Conservation (phyloP, 2,113 vertebrate genomes). For the Rana temporaria region DNA sequence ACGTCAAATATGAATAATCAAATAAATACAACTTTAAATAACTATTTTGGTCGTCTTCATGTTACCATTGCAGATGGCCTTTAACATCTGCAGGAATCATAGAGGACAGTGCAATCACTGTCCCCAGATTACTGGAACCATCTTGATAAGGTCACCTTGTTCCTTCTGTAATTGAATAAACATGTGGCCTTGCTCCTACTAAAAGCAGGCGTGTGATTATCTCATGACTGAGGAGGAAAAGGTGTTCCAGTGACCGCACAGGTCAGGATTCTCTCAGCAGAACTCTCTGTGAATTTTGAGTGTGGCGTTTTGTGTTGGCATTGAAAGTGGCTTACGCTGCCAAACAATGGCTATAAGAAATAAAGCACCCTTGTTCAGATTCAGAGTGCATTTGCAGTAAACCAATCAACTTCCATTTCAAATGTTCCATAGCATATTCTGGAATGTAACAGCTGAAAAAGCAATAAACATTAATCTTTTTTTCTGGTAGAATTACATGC, state of each 20-base stretch:
- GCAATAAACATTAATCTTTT: conserved; percentile 13
- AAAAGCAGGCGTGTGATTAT: conserved; percentile 9
- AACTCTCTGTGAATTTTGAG: conserved; percentile 10
- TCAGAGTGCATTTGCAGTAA: conserved; percentile 11
- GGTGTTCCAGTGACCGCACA: conserved; percentile 16
- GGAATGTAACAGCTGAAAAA: neutral
- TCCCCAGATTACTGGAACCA: conserved; percentile 11
- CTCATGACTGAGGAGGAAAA: conserved; percentile 8
- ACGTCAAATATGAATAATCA: no score
- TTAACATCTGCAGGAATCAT: neutral
- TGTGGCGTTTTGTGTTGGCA: neutral
- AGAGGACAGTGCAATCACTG: neutral
- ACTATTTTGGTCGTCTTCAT: neutral
- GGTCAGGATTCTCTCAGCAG: conserved; percentile 18
- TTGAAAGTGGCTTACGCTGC: conserved; percentile 1
- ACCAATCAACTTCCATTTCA: neutral
- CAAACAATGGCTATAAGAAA: neutral
- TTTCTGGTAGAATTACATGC: neutral
- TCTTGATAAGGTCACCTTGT: conserved; percentile 34
- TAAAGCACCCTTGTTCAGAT: neutral
- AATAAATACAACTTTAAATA: no score
- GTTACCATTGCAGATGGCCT: neutral
- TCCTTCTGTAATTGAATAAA: conserved; percentile 31
- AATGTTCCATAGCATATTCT: conserved; percentile 3
- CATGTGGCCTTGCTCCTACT: conserved; percentile 19